A percentile compares a stretch with the other conserved stretches of the same genome.
Conservation (phyloP, 92 coral and sea anemone genomes). For the Galaxea fascicularis region DNA sequence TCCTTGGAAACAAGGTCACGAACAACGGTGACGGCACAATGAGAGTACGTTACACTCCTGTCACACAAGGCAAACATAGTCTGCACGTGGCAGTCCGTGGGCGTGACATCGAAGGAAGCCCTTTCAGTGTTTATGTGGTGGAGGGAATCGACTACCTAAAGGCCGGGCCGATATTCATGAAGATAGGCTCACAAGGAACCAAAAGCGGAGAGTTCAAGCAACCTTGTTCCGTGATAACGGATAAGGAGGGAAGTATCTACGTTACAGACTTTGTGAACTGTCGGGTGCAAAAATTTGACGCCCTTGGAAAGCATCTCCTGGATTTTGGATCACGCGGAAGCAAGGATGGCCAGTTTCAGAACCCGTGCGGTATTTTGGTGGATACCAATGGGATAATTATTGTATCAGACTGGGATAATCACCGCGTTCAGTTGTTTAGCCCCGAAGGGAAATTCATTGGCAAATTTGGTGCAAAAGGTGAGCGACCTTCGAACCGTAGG, state of each 20-base stretch:
- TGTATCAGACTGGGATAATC: conserved; percentile 95
- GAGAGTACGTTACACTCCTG: conserved; percentile 92
- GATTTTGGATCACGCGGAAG: conserved; percentile 89
- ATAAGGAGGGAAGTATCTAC: conserved; percentile 83
- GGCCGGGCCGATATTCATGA: conserved; percentile 80
- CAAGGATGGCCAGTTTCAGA: conserved; percentile 91
- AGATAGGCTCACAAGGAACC: conserved; percentile 89
- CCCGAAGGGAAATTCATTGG: conserved; percentile 85
- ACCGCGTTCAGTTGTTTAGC: conserved; percentile 89
- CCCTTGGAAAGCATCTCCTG: conserved; percentile 76
- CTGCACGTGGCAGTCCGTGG: conserved; percentile 72
- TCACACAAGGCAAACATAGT: conserved; percentile 81
- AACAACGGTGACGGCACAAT: conserved; percentile 82
- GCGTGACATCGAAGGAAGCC: conserved; percentile 78
- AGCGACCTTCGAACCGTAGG: background rate
- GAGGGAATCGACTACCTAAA: conserved; percentile 89
- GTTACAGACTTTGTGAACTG: conserved; percentile 91
- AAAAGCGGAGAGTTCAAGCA: conserved; percentile 89
- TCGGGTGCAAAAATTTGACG: conserved; percentile 86
- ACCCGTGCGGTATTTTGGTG: conserved; percentile 91
- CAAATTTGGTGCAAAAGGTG: conserved; percentile 93
- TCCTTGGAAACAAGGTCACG: conserved; percentile 85
- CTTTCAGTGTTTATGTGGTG: conserved; percentile 81
- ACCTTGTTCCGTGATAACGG: conserved; percentile 88
- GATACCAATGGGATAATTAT: conserved; percentile 83